Evolutionary conservation across 2,113 vertebrate species (phyloP), one percentile per base, ranked within the genome.

Genomic region (Ailurus styani): DNA sequence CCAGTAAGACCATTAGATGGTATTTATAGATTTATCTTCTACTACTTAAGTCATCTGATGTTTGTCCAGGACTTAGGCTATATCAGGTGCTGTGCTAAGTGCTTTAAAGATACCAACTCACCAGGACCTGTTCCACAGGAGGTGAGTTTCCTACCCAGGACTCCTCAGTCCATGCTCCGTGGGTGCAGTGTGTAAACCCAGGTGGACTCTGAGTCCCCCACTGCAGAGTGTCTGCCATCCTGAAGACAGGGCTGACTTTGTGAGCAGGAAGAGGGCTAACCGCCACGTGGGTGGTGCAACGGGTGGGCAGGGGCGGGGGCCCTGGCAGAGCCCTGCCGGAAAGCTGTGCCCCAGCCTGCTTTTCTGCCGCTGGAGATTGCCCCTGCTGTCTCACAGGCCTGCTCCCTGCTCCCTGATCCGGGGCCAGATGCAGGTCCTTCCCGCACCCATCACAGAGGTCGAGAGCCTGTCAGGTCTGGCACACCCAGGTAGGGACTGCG

Each of bases 361-460:
- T 1, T 47, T 29, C 55, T n/a, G 42, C n/a, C 9, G 1, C 42
- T 20, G 40, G 60, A 54, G 45, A 47, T 50, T 50, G 17, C 34
- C 57, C 4, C 0, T 4, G n/a, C 3, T 13, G 45, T 52, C 45
- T 31, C 7, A 9, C 6, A 20, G 42, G 73, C 27, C 12, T 2
- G 45, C 31, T 47, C 40, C 27, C 12, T 2, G 45, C 31, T 47
- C 40, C 10, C 0, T 17, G 45, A 12, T 27, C 34, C 7, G 75
- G 23, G 50, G 73, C 2, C 3, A 62, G 87, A 15, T 20, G 55
- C 23, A 13, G 40, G 23, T 34, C 54, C 29, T 2, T 34, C 34
- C 20, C 1, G 3, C 20, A 17, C 13, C 54, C 21, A 14, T 47
- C 27, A 0, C 31, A 13, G 87, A 62, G 87, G 72, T 0, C 0